Base-by-base conservation (phyloP, 1,140 invertebrate genomes). In the Frieseomelitta varia region DNA sequence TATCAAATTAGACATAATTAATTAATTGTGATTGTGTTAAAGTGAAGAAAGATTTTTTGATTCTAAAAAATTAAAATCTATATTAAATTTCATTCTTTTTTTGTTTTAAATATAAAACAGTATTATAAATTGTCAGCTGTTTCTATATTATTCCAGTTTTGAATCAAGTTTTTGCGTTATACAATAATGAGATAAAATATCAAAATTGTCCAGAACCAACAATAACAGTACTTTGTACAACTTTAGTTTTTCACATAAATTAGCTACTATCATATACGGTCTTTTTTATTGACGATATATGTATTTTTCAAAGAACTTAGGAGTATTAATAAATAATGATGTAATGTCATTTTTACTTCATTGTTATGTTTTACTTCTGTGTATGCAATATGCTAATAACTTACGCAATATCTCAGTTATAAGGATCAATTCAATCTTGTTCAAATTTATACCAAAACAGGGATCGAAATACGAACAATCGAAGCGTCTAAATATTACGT, bases 211-310 rank as follows among this genome's bases (percentile, higher is more conserved):
- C 27, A 74, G 21, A 24, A 34, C 12, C 34, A 53, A 21, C 24
- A 27, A 24, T 53, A 6, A n/a, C 15, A 53, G 6, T 21, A 24
- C 39, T 34, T 24, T n/a, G 6, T 34, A 21, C 14, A 56, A 10
- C 34, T 30, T 34, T 19, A 56, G 21, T 12, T 56, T 75, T 27
- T 58, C 11, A 4, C 14, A 11, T 2, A 30, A 56, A 75, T 56
- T 39, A 58, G 10, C 3, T 17, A 47, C n/a, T 51, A 30, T n/a
- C 17, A 19, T n/a, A 0, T 27, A 71, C 11, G 67, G 65, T 67
- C 67, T 79, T 67, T 24, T 47, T 58, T 58, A 17, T 19, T 19
- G 24, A 58, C 34, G 56, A 79, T 71, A 78, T 78, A 67, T 21
- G 47, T 76, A 76, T 17, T n/a, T 72, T 24, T 72, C 4, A n/a